These are phyloP conservation scores for Troides aeacus DNA, from an alignment of 2,888 invertebrate species.

Conservation along the genomic window DNA sequence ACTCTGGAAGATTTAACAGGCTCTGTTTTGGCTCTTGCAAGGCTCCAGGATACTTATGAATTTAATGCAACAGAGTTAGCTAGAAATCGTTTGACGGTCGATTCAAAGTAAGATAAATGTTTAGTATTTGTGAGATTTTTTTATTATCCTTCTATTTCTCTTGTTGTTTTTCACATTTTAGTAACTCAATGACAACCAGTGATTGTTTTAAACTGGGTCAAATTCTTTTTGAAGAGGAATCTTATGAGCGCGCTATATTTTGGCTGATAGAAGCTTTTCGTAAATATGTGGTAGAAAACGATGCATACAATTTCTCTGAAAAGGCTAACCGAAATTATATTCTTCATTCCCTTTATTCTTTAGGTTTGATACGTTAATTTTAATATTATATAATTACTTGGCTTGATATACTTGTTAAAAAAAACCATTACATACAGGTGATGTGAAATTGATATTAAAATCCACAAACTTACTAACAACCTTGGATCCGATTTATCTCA, in stretches of 20 bases:
- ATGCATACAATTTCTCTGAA: conserved; percentile 80
- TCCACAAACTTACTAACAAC: conserved; percentile 93
- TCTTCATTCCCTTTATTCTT: conserved; percentile 94
- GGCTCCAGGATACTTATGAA: conserved; percentile 18
- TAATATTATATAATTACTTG: not conserved
- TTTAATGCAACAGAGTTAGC: conserved; percentile 14
- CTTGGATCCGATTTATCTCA: conserved; percentile 87
- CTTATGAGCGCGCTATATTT: conserved; percentile 93
- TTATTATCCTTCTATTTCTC: not conserved
- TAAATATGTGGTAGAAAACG: conserved; percentile 83
- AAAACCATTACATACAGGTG: conserved; percentile 77
- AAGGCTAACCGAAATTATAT: conserved; percentile 96
- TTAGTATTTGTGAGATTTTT: not conserved
- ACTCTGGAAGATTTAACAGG: conserved; percentile 17
- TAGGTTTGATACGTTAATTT: conserved; percentile 79
- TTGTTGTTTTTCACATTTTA: not conserved
- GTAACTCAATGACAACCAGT: conserved; percentile 86
- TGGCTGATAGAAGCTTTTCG: conserved; percentile 97
- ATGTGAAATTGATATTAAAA: conserved; percentile 89
- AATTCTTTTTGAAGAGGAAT: conserved; percentile 94
- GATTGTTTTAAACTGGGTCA: conserved; percentile 98
- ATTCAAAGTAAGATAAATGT: conserved; percentile 1
- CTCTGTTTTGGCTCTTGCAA: conserved; percentile 8
- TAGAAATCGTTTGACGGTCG: not conserved
- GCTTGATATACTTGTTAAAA: not conserved